These are phyloP conservation scores for Deroplatys truncata DNA, from an alignment of 2,888 invertebrate species.

Conservation along the genomic window DNA sequence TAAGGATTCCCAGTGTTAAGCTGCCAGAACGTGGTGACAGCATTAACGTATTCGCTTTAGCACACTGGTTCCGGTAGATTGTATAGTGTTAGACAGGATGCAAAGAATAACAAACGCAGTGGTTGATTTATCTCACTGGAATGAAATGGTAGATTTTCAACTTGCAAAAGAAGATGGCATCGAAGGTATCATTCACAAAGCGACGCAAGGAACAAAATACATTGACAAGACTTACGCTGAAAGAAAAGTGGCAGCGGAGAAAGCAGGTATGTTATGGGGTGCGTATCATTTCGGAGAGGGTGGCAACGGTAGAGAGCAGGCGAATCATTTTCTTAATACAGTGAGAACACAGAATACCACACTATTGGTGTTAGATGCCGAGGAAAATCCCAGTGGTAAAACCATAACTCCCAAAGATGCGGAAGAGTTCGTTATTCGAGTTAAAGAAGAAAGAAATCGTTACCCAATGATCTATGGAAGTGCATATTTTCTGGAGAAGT, in stretches of 20 bases:
- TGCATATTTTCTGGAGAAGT: slow-evolving; percentile 22
- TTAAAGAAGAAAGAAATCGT: slow-evolving; percentile 20
- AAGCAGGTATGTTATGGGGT: slow-evolving; percentile 30
- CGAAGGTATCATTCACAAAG: slow-evolving; percentile 31
- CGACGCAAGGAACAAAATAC: slow-evolving; percentile 27
- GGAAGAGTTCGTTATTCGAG: slow-evolving; percentile 24
- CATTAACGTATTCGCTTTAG: too few relatives aligned
- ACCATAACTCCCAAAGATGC: slow-evolving; percentile 25
- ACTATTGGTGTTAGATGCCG: slow-evolving; percentile 29
- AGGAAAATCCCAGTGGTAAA: slow-evolving; percentile 11
- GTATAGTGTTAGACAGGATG: background rate
- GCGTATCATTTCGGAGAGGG: slow-evolving; percentile 31
- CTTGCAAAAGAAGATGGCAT: slow-evolving; percentile 26
- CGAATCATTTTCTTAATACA: background rate
- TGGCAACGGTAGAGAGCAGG: slow-evolving; percentile 11
- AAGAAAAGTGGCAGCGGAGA: slow-evolving; percentile 22
- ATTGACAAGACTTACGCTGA: slow-evolving; percentile 21
- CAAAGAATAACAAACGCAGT: slow-evolving; percentile 16
- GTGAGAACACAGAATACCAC: slow-evolving; percentile 19
- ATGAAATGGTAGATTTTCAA: slow-evolving; percentile 22
- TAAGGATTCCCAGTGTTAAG: too few relatives aligned
- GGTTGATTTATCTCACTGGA: slow-evolving; percentile 31
- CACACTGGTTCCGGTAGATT: too few relatives aligned
- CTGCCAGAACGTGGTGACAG: too few relatives aligned
- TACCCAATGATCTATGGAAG: slow-evolving; percentile 29